phyloP scores from a whole-genome alignment of 1,140 invertebrate species.

The Drosophila chauvacae region DNA sequence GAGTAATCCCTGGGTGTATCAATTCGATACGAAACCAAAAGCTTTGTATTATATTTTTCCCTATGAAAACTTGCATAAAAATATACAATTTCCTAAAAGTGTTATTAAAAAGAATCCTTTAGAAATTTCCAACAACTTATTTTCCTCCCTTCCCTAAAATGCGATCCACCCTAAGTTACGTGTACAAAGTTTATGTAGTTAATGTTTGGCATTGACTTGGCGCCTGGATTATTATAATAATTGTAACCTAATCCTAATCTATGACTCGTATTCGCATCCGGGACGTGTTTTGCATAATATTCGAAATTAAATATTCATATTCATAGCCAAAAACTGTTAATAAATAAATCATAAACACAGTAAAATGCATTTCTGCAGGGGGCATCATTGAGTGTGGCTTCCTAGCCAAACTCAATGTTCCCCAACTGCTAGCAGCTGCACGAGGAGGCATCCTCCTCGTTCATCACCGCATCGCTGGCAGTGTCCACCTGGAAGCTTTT shows the following conservation, averaged over 20 bases:
- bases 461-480: conserved; percentile 85
- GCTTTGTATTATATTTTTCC: conserved; percentile 9
- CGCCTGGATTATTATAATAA: conserved; percentile 49
- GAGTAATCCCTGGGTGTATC: conserved; percentile 3
- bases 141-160: neutral
- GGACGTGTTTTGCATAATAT: conserved; percentile 64
- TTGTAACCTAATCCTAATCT: conserved; percentile 32
- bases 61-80: neutral
- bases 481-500: conserved; percentile 91
- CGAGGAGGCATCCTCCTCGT: conserved; percentile 85
- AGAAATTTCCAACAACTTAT: neutral
- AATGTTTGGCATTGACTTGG: conserved; percentile 43
- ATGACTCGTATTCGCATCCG: conserved; percentile 55
- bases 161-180: conserved; percentile 17
- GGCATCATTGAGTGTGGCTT: conserved; percentile 56
- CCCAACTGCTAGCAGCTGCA: conserved; percentile 88
- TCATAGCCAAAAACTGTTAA: conserved; percentile 51
- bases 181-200: conserved; percentile 35
- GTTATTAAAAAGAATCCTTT: neutral
- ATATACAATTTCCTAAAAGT: neutral
- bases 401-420: conserved; percentile 82
- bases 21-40: neutral
- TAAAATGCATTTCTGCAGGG: conserved; percentile 41
- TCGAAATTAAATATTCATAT: conserved; percentile 70
- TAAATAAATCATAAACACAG: conserved; percentile 41